phyloP scores from a whole-genome alignment of 2,888 invertebrate genomes.

The Agrochola lychnidis region DNA sequence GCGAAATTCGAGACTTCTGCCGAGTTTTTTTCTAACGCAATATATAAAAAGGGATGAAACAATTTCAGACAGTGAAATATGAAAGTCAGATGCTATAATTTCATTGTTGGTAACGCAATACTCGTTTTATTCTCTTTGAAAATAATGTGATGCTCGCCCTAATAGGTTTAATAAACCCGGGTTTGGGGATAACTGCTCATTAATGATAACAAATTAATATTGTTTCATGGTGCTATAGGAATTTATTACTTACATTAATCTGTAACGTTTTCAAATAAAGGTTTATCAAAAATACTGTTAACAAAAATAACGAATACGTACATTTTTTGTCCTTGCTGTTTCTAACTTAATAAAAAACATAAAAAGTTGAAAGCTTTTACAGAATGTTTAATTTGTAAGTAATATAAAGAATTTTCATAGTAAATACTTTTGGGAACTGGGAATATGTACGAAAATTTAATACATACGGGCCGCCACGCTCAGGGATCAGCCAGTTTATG shows the following conservation, averaged over 20 bases:
- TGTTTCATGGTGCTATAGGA: background rate
- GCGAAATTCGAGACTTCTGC: constrained; percentile 19
- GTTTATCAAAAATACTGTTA: background rate
- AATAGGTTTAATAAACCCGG: background rate
- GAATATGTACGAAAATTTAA: constrained; percentile 23
- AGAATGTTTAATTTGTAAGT: constrained; percentile 4
- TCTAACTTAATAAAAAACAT: constrained; percentile 12
- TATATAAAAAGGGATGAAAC: background rate
- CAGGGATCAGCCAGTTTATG: constrained; percentile 56
- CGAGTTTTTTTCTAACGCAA: constrained; percentile 24
- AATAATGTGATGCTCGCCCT: background rate
- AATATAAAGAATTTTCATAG: constrained; percentile 22
- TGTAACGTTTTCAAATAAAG: background rate
- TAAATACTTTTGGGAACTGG: constrained; percentile 21
- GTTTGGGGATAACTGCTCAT: background rate
- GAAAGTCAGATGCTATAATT: background rate
- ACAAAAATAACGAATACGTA: background rate
- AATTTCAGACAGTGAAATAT: background rate
- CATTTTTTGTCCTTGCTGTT: background rate
- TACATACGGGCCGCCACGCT: constrained; percentile 37
- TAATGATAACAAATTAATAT: constrained; percentile 21
- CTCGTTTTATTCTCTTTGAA: background rate
- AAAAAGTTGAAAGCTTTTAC: constrained; percentile 8
- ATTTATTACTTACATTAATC: background rate
- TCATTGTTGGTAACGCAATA: background rate